Evolutionary conservation across 2,888 invertebrate species (phyloP).

Genomic region (Archips xylosteana): DNA sequence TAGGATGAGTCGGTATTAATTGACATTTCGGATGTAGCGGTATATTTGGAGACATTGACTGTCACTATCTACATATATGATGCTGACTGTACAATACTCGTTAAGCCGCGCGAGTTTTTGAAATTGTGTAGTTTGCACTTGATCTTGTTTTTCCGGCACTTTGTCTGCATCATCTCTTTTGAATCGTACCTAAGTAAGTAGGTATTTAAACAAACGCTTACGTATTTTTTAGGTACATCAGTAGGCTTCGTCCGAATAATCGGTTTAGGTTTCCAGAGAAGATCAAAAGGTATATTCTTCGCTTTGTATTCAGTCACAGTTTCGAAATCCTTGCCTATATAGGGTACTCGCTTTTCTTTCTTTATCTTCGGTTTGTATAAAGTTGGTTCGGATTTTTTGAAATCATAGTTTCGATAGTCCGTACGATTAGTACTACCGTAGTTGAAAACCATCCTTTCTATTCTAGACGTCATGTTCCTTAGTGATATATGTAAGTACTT

Average conservation of each 20-base stretch:
- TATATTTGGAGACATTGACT: no score
- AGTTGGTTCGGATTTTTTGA: background rate
- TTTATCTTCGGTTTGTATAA: background rate
- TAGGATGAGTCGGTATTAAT: no score
- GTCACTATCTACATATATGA: no score
- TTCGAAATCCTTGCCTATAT: background rate
- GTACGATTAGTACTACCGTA: background rate
- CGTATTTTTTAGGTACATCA: background rate
- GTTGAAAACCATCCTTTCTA: conserved; percentile 6
- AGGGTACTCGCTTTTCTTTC: background rate
- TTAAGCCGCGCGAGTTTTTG: no score
- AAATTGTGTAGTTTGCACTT: no score
- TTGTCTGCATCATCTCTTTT: no score
- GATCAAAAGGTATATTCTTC: conserved; percentile 4
- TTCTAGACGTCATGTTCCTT: conserved; percentile 3
- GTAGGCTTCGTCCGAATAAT: background rate
- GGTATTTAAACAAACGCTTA: background rate
- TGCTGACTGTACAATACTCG: no score
- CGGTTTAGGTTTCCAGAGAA: background rate
- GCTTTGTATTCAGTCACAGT: conserved; percentile 10
- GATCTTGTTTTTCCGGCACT: no score
- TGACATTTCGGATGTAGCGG: no score
- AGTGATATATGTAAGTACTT: background rate
- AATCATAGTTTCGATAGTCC: background rate
- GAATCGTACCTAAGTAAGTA: no score